Conservation (phyloP, 2,113 vertebrate genomes). For the Butorides virescens region DNA sequence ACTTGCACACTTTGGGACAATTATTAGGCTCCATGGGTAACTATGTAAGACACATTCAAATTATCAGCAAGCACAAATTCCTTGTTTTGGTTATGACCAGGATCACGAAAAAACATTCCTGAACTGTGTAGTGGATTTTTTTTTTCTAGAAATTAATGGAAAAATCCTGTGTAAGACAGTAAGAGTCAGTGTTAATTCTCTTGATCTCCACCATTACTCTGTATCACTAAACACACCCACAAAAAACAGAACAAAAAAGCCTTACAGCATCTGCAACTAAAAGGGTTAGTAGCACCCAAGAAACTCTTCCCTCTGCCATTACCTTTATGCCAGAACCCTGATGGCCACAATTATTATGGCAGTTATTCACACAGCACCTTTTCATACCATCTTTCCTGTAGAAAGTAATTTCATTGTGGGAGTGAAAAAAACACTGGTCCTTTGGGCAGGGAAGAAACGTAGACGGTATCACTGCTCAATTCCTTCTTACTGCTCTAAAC, state of each 20-base stretch:
- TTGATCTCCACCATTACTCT: neutral
- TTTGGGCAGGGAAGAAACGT: conserved; percentile 2
- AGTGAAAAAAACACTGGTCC: neutral
- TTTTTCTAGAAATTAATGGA: neutral
- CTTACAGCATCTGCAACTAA: neutral
- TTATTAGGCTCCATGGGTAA: neutral
- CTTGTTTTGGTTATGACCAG: neutral
- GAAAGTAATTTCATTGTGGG: neutral
- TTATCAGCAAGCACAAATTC: neutral
- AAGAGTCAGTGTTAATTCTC: neutral
- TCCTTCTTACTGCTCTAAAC: conserved; percentile 27
- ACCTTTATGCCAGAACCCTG: conserved; percentile 17
- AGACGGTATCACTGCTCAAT: neutral
- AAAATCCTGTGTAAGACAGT: neutral
- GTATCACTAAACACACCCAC: neutral
- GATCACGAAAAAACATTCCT: neutral
- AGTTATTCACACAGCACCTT: conserved; percentile 19
- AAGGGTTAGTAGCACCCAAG: neutral
- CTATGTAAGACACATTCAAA: neutral
- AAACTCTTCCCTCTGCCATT: conserved; percentile 6
- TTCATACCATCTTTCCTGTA: neutral
- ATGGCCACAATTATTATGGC: neutral
- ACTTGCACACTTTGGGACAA: neutral
- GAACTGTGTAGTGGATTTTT: neutral
- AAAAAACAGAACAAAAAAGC: neutral